phyloP scores from a whole-genome alignment of 2,797 vertebrate species.

The Coregonus sp. region DNA sequence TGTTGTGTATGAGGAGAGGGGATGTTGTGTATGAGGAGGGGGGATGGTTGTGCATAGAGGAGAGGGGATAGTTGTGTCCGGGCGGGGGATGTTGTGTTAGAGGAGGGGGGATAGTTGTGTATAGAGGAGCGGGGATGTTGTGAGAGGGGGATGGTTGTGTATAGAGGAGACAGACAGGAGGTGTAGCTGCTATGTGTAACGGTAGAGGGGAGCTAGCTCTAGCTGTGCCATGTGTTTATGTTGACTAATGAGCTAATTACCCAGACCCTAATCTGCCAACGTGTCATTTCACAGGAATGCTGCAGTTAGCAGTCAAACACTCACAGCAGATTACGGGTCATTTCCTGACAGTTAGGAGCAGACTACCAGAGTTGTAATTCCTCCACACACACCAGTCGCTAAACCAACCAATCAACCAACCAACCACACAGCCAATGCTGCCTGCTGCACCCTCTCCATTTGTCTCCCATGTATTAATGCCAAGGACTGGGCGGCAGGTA shows the following conservation, averaged over 20 bases:
- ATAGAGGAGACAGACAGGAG: slow-evolving; percentile 20
- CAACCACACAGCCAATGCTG: neutral
- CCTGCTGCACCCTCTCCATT: no score
- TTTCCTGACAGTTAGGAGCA: slow-evolving; percentile 82
- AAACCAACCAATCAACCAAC: slow-evolving; percentile 43
- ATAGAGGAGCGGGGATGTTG: no score
- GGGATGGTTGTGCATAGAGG: no score
- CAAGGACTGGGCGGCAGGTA: no score
- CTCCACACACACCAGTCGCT: slow-evolving; percentile 63
- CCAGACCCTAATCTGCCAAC: slow-evolving; percentile 76
- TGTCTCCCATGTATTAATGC: no score
- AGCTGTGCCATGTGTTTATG: slow-evolving; percentile 76
- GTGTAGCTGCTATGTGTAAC: slow-evolving; percentile 16
- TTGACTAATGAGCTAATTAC: slow-evolving; percentile 84
- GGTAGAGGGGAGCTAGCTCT: slow-evolving; percentile 31
- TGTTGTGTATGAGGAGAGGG: no score
- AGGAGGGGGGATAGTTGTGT: no score
- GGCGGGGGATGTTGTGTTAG: no score
- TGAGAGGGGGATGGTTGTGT: no score
- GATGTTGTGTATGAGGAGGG: no score
- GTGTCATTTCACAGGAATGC: slow-evolving; percentile 85
- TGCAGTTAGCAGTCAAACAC: slow-evolving; percentile 73
- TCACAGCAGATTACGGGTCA: slow-evolving; percentile 76
- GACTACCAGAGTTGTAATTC: slow-evolving; percentile 72
- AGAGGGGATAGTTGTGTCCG: no score